phyloP scores from a whole-genome alignment of 2,797 vertebrate genomes.

The Buphagus erythrorhynchus region DNA sequence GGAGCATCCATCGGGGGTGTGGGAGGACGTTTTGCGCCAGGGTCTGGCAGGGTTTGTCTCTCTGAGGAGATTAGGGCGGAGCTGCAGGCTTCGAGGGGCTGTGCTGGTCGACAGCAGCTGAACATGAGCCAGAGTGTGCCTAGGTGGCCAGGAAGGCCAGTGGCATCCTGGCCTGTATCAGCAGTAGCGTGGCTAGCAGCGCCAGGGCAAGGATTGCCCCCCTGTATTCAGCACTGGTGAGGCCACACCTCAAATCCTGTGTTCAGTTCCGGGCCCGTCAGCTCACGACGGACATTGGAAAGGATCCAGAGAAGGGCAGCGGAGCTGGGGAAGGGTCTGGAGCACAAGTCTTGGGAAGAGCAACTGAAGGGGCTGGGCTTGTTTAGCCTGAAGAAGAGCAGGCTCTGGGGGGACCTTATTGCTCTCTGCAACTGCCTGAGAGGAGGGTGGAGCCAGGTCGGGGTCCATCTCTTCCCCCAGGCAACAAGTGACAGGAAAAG shows the following conservation, averaged over 20 bases:
- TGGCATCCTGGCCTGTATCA: too few species aligned
- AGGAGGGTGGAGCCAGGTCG: not conserved
- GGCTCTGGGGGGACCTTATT: fast-evolving
- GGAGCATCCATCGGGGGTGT: not conserved
- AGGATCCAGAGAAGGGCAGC: fast-evolving
- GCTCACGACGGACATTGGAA: not conserved
- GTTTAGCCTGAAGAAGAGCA: not conserved
- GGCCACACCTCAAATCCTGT: not conserved
- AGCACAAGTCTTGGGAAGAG: not conserved
- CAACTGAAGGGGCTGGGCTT: not conserved
- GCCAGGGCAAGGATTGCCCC: not conserved
- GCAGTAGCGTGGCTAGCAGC: not conserved
- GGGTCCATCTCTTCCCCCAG: not conserved
- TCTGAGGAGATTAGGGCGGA: not conserved
- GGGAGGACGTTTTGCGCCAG: fast-evolving
- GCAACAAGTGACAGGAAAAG: not conserved
- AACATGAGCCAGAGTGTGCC: not conserved
- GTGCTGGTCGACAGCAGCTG: not conserved
- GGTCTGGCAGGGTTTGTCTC: not conserved
- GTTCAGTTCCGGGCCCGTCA: not conserved
- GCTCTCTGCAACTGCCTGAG: not conserved
- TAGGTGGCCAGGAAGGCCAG: fast-evolving
- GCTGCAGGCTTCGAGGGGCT: not conserved
- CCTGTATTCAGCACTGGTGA: not conserved
- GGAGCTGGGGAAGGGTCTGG: not conserved